Evolutionary conservation across 35 echinoderm and acorn worm species (phyloP).

Genomic region (Holothuria glaberrima): DNA sequence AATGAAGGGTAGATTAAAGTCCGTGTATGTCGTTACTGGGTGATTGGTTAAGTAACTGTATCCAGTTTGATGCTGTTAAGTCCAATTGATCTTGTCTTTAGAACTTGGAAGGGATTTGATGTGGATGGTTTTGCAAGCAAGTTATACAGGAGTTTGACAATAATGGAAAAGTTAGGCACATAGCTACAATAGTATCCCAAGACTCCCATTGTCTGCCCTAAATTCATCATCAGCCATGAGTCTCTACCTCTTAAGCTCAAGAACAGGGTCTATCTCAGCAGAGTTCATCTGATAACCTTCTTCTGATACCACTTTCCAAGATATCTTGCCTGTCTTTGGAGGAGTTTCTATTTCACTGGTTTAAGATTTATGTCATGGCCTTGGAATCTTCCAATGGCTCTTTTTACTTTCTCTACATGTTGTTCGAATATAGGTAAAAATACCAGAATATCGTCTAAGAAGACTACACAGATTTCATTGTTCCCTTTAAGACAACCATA

Average conservation of each 20-base stretch:
- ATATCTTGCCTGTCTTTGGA: conserved; percentile 60
- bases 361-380: conserved; percentile 49
- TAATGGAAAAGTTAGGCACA: too few relatives aligned
- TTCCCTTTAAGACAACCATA: background rate
- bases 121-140: background rate
- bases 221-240: conserved; percentile 27
- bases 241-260: background rate
- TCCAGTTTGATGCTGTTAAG: conserved; percentile 2
- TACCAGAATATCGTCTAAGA: conserved; percentile 36
- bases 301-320: conserved; percentile 52
- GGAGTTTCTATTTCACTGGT: conserved; percentile 60
- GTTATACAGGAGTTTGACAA: conserved; percentile 31
- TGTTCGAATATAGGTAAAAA: conserved; percentile 39
- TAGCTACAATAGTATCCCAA: too few relatives aligned
- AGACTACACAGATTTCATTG: conserved; percentile 35
- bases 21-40: conserved; percentile 63
- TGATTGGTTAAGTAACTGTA: conserved; percentile 26
- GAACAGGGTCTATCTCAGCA: background rate
- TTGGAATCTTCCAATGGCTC: conserved; percentile 28
- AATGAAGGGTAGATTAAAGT: conserved; percentile 48
- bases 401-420: conserved; percentile 37
- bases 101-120: background rate
- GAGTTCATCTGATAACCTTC: conserved; percentile 20
- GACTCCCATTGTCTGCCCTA: too few relatives aligned
- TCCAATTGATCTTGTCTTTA: too few relatives aligned